phyloP scores from a whole-genome alignment of 2,888 invertebrate genomes.

The Neria commutata region DNA sequence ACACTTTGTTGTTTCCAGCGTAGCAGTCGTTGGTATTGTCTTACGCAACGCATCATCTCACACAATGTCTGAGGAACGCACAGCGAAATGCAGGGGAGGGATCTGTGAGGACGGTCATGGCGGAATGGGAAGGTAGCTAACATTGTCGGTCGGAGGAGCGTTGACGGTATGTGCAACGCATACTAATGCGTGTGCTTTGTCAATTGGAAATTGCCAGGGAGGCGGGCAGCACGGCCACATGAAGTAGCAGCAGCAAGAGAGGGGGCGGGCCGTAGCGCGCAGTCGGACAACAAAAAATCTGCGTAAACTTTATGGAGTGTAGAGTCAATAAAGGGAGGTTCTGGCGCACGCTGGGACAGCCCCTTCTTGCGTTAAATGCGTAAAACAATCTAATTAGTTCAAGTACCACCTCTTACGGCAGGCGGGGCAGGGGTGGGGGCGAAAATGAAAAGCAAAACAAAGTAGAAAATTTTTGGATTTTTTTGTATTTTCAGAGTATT shows the following conservation, averaged over 20 bases:
- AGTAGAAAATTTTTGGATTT: background rate
- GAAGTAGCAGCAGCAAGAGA: background rate
- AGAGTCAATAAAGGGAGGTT: background rate
- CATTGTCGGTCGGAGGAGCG: background rate
- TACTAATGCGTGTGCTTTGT: background rate
- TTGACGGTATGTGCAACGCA: background rate
- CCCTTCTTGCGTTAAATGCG: background rate
- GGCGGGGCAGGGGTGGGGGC: background rate
- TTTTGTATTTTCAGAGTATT: background rate
- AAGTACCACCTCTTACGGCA: background rate
- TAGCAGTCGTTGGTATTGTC: no score
- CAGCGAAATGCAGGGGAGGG: background rate
- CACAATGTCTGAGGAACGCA: background rate
- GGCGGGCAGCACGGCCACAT: background rate
- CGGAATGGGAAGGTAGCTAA: no score
- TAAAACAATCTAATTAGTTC: constrained; percentile 1
- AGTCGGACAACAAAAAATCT: background rate
- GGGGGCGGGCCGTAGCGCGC: background rate
- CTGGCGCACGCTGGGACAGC: background rate
- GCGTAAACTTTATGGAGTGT: background rate
- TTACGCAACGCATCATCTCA: background rate
- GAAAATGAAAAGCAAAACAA: background rate
- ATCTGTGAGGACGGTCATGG: background rate
- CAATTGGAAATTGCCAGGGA: background rate
- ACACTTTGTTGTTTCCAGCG: no score